Evolutionary conservation across 2,797 vertebrate genomes (phyloP).

Genomic region (Eulemur albifrons): DNA sequence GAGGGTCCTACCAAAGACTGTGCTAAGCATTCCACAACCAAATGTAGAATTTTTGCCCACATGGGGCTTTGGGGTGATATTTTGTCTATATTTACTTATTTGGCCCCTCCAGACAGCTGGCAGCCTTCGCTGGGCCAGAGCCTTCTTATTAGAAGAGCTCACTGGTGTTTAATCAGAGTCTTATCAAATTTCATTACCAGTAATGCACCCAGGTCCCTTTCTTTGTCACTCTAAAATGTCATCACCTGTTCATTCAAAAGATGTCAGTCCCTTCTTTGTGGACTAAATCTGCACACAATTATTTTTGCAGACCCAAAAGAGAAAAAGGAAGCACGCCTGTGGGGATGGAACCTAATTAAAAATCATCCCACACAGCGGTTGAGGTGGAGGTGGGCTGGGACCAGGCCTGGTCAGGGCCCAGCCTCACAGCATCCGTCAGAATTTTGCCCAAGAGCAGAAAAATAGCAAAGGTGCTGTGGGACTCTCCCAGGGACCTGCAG

Average conservation of each 20-base stretch:
- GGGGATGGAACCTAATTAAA: conserved; percentile 29
- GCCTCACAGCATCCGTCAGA: not conserved
- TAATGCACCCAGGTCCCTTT: not conserved
- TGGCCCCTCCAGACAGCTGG: not conserved
- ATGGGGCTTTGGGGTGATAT: not conserved
- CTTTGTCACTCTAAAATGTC: not conserved
- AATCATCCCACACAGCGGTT: not conserved
- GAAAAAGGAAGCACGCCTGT: not conserved
- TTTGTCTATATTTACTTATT: not conserved
- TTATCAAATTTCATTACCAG: not conserved
- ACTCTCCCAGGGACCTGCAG: not conserved
- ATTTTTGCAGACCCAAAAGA: not conserved
- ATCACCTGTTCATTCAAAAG: not conserved
- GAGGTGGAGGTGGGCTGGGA: not conserved
- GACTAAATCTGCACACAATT: not conserved
- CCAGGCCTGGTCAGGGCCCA: not conserved
- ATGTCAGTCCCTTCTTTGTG: not conserved
- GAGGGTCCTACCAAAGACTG: not conserved
- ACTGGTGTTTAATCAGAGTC: not conserved
- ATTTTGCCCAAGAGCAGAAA: not conserved
- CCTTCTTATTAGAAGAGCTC: not conserved
- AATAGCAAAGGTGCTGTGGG: not conserved
- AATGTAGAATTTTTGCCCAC: not conserved
- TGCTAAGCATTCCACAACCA: not conserved
- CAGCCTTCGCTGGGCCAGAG: not conserved